Conservation (phyloP, 2,113 vertebrate species). For the Zapornia atra region DNA sequence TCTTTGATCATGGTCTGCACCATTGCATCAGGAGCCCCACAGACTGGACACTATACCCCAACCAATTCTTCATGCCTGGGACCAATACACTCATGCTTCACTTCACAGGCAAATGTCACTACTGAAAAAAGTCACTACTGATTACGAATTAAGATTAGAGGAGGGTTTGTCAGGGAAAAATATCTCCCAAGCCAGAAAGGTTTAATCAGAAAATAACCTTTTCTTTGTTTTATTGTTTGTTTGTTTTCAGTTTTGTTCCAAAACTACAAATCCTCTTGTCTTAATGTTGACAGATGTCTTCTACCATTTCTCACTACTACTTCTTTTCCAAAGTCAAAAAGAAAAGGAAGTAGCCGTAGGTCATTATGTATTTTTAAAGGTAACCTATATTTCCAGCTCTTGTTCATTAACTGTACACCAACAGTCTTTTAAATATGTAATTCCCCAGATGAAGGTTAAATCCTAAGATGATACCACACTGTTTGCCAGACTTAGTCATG, state of each 20-base stretch:
- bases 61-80: neutral
- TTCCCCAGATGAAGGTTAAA: neutral
- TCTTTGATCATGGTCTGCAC: neutral
- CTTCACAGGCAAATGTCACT: neutral
- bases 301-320: neutral
- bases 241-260: neutral
- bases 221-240: neutral
- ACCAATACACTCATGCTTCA: neutral
- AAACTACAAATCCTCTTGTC: neutral
- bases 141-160: neutral
- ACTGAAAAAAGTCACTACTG: neutral
- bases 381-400: neutral
- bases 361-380: neutral
- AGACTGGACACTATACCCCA: neutral
- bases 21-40: neutral
- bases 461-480: neutral
- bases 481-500: neutral
- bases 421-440: neutral
- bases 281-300: neutral
- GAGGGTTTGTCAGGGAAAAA: accelerated
- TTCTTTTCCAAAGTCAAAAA: neutral
- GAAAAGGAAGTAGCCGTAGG: accelerated
- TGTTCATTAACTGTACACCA: neutral
- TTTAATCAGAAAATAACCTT: neutral
- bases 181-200: neutral